Base-by-base conservation (phyloP, 2,113 vertebrate genomes). In the Triplophysa rosa region DNA sequence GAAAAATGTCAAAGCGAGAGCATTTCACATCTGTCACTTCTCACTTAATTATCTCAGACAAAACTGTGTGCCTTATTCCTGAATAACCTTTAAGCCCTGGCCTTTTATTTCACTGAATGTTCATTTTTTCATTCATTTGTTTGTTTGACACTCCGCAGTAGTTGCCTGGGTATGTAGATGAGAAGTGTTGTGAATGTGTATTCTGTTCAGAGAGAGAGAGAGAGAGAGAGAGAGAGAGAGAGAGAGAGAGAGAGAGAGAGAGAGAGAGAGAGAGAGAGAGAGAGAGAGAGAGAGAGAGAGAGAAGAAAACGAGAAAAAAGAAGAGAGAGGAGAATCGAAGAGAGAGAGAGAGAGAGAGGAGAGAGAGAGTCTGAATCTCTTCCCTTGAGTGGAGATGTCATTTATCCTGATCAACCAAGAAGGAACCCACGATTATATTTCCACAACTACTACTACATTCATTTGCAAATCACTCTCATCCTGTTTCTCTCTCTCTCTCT, bases 111-210 rank as follows among this genome's bases (percentile, higher is more conserved):
- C 8, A 24, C 19, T 66, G 69, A 76, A 76, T 52, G 61, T 52
- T 65, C 10, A 16, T 76, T 37, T 63, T 21, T 64, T 77, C 11
- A 58, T 69, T 78, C 69, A 73, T 72, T 67, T 52, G 40, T 67
- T 70, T 72, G 70, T 80, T 81, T 71, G 85, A 77, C 72, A 84
- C 62, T 49, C 71, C 94, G 91, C 90, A 91, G 91, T 94, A 94
- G 96, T 98, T 96, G 96, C 96, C 95, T 90, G 93, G 95, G 95
- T 93, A 94, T 96, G 95, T 86, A 89, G 93, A 94, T 94, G 94
- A 92, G 94, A 97, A 95, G 97, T 96, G 95, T 94, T 86, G 91
- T 84, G 93, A 94, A 94, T 96, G 94, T 93, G 93, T 95, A 95
- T 97, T 97, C 95, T 97, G 97, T 97, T 94, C 95, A 93, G 93